phyloP scores from a whole-genome alignment of 2,888 invertebrate species.

The Synergus japonicus region DNA sequence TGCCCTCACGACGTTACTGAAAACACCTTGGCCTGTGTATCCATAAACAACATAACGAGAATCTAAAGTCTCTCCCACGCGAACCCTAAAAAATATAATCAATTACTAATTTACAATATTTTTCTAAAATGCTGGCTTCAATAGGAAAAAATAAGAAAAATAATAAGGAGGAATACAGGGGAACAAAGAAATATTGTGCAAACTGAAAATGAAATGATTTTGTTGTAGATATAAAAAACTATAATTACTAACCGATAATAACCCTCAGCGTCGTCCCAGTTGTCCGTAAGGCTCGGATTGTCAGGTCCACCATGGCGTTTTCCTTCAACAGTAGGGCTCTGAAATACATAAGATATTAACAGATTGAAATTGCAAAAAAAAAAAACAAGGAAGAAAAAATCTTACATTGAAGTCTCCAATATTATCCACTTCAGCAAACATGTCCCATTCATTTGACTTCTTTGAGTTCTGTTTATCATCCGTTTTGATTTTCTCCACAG shows the following conservation, averaged over 20 bases:
- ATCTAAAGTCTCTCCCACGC: constrained; percentile 96
- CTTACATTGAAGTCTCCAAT: constrained; percentile 87
- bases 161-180: too few species aligned
- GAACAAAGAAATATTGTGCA: too few species aligned
- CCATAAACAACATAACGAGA: constrained; percentile 96
- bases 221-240: not conserved
- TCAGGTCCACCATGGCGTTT: constrained; percentile 82
- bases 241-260: constrained; percentile 87
- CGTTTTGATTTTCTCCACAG: constrained; percentile 66
- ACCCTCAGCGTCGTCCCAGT: constrained; percentile 99
- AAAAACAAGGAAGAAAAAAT: constrained; percentile 54
- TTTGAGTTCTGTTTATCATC: constrained; percentile 74
- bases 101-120: not conserved
- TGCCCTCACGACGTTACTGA: constrained; percentile 97
- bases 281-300: constrained; percentile 96
- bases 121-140: not conserved
- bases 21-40: constrained; percentile 99
- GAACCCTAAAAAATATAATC: constrained; percentile 81
- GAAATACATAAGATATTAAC: constrained; percentile 61
- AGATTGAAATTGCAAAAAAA: constrained; percentile 43
- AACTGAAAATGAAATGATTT: not conserved
- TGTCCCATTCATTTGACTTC: constrained; percentile 88
- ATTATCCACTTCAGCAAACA: constrained; percentile 95
- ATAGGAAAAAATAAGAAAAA: too few species aligned
- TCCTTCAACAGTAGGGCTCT: constrained; percentile 84